These are phyloP conservation scores for Oryzias woworae DNA, from an alignment of 2,113 vertebrate genomes.

Conservation along the genomic window DNA sequence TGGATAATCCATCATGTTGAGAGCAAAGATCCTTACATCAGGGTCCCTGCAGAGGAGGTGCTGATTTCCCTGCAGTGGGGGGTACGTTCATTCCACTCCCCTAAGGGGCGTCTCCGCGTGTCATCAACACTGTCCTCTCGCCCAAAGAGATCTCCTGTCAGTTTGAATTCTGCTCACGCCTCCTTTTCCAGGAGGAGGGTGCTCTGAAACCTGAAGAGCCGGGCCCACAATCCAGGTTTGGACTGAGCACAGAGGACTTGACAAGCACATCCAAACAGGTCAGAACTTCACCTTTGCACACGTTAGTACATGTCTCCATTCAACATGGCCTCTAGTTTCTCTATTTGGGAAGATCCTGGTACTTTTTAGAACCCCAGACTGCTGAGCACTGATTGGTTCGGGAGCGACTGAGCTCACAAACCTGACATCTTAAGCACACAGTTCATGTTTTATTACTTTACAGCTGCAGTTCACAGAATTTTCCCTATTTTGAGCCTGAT, in stretches of 20 bases:
- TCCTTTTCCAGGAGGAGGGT: constrained; percentile 80
- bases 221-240: constrained; percentile 66
- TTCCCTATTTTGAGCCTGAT: too few species aligned
- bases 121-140: constrained; percentile 1
- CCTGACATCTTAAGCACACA: too few species aligned
- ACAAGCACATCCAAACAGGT: constrained; percentile 82
- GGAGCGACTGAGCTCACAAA: too few species aligned
- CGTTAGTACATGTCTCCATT: too few species aligned
- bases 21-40: constrained; percentile 17
- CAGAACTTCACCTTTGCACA: constrained; percentile 25
- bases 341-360: too few species aligned
- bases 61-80: constrained; percentile 37
- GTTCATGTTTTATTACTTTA: too few species aligned
- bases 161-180: neutral
- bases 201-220: constrained; percentile 73
- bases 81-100: constrained; percentile 30
- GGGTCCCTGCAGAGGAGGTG: constrained; percentile 14
- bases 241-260: constrained; percentile 78
- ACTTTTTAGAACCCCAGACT: too few species aligned
- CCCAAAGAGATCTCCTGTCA: neutral
- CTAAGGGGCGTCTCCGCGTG: constrained; percentile 10
- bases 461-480: too few species aligned
- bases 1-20: constrained; percentile 52
- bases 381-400: too few species aligned
- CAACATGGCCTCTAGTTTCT: too few species aligned